These are phyloP conservation scores for Loripinus fragilis DNA, from an alignment of 2,888 invertebrate species.

Conservation along the genomic window DNA sequence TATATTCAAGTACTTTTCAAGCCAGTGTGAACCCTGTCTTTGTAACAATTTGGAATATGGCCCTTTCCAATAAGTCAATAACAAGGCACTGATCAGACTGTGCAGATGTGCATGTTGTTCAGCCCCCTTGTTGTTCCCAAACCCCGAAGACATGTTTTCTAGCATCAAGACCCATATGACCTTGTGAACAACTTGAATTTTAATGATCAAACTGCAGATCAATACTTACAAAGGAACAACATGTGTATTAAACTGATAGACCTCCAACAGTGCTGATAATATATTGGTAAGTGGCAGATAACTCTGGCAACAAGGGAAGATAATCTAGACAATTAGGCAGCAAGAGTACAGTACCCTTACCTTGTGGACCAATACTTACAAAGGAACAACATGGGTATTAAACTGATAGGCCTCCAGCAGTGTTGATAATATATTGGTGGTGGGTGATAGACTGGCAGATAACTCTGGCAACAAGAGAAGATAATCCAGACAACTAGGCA, in stretches of 20 bases:
- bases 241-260: neutral
- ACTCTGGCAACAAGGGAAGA: conserved; percentile 47
- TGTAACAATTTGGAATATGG: no score
- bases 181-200: no score
- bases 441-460: conserved; percentile 16
- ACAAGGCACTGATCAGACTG: no score
- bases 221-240: conserved; percentile 16
- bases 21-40: no score
- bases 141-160: no score
- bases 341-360: conserved; percentile 54
- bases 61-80: no score
- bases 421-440: conserved; percentile 22
- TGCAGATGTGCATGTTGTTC: no score
- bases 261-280: conserved; percentile 26
- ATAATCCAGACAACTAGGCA: conserved; percentile 57
- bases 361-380: conserved; percentile 33
- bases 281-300: conserved; percentile 13
- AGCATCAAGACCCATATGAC: no score
- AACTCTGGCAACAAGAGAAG: conserved; percentile 46
- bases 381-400: neutral
- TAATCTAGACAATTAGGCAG: conserved; percentile 56
- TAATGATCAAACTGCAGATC: no score
- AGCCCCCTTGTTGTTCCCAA: no score
- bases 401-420: conserved; percentile 17
- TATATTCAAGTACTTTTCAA: no score